These are phyloP conservation scores for Aphelenchoides besseyi DNA, from an alignment of 1,140 invertebrate genomes.

Conservation along the genomic window DNA sequence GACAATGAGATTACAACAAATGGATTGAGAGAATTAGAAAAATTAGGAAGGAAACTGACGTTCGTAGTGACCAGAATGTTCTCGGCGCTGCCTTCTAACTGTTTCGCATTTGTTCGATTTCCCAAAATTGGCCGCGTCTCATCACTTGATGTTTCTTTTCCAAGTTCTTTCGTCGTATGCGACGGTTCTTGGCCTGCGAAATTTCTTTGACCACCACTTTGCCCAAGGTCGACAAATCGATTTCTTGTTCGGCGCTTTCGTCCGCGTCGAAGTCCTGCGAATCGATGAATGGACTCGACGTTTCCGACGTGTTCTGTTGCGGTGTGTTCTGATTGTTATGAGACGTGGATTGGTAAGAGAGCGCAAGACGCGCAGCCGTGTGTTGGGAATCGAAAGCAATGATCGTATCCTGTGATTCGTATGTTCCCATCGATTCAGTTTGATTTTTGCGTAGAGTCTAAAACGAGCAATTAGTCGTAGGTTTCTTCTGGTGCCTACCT, in stretches of 20 bases:
- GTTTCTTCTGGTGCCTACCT: slow-evolving; percentile 21
- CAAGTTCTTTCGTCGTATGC: slow-evolving; percentile 33
- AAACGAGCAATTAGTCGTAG: slow-evolving; percentile 22
- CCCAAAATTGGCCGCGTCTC: slow-evolving; percentile 56
- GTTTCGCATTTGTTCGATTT: slow-evolving; percentile 49
- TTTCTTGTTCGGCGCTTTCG: slow-evolving; percentile 1
- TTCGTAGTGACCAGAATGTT: too few relatives aligned
- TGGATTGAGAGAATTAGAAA: too few relatives aligned
- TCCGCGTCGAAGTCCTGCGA: not conserved
- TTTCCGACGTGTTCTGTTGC: not conserved
- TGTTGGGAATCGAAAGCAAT: slow-evolving; percentile 1
- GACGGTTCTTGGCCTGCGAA: slow-evolving; percentile 39
- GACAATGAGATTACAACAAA: too few relatives aligned
- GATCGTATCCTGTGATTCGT: slow-evolving; percentile 20
- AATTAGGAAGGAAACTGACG: too few relatives aligned
- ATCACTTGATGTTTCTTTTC: slow-evolving; percentile 55
- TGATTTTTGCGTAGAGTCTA: not conserved
- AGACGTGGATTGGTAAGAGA: not conserved
- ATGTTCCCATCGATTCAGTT: slow-evolving; percentile 11
- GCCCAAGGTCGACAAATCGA: slow-evolving; percentile 43
- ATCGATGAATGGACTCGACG: slow-evolving; percentile 15
- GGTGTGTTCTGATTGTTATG: not conserved
- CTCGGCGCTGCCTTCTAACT: too few relatives aligned
- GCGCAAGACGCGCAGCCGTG: not conserved
- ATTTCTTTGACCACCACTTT: slow-evolving; percentile 39